A percentile compares a stretch with the other conserved stretches of the same genome.
phyloP scores from a whole-genome alignment of 2,888 invertebrate genomes.

The Parasteatoda lunata region DNA sequence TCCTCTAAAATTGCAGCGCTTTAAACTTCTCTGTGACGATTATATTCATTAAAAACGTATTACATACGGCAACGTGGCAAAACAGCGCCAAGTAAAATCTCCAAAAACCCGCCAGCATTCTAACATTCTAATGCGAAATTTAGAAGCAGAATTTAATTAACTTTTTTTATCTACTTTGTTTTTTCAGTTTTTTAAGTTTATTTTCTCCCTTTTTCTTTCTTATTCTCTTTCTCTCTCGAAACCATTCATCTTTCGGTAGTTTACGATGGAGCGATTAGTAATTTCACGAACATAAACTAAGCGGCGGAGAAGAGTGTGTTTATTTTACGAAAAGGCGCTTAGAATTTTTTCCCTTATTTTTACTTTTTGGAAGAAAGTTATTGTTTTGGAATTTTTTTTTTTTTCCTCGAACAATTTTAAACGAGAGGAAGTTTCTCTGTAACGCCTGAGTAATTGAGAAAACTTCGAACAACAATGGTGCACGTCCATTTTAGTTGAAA shows the following conservation, averaged over 20 bases:
- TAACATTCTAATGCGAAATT: constrained; percentile 26
- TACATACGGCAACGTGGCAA: constrained; percentile 22
- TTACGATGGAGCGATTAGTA: constrained; percentile 39
- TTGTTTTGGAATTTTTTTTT: constrained; percentile 40
- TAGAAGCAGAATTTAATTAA: constrained; percentile 56
- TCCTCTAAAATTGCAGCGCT: background rate
- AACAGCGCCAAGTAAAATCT: constrained; percentile 24
- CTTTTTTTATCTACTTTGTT: constrained; percentile 34
- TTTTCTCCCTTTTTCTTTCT: background rate
- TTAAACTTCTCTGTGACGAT: constrained; percentile 32
- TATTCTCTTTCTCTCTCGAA: background rate
- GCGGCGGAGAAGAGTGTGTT: constrained; percentile 29
- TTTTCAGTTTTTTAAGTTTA: background rate
- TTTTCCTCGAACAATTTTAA: background rate
- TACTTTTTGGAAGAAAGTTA: constrained; percentile 30
- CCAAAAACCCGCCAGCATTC: constrained; percentile 1
- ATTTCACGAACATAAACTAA: constrained; percentile 36
- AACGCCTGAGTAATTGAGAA: constrained; percentile 4
- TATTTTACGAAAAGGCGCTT: constrained; percentile 28
- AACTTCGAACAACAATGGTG: constrained; percentile 20
- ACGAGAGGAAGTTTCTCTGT: constrained; percentile 29
- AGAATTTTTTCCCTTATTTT: background rate
- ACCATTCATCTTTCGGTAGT: constrained; percentile 11
- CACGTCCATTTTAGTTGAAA: background rate
- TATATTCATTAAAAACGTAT: constrained; percentile 58